Evolutionary conservation across 2,888 invertebrate genomes (phyloP).

Genomic region (Limnephilus marmoratus): DNA sequence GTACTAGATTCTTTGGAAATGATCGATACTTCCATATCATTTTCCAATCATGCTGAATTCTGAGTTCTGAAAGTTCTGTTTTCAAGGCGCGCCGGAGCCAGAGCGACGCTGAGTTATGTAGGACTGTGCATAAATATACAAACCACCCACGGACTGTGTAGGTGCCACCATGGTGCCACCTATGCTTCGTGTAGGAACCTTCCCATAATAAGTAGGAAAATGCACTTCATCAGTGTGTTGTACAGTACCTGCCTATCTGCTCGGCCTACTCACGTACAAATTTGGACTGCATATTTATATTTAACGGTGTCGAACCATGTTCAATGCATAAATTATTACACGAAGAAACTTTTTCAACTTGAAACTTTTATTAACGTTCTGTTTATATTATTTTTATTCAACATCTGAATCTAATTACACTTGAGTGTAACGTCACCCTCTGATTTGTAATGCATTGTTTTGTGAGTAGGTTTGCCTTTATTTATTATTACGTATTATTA

Average conservation of each 20-base stretch:
- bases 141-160: too few species aligned
- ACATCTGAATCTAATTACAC: background rate
- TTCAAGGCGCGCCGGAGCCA: background rate
- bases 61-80: background rate
- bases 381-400: background rate
- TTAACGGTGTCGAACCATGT: background rate
- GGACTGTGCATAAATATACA: too few species aligned
- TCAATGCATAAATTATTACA: background rate
- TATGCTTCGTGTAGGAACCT: background rate
- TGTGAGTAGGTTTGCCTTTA: background rate
- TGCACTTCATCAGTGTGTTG: background rate
- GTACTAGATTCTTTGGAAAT: background rate
- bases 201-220: background rate
- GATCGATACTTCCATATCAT: background rate
- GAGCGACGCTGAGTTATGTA: background rate
- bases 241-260: background rate
- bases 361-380: background rate
- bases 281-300: background rate
- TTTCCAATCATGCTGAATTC: background rate
- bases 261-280: background rate
- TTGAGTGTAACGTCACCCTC: background rate
- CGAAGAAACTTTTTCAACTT: background rate
- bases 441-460: constrained; percentile 23
- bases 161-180: too few species aligned
- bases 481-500: background rate